Evolutionary conservation across 2,797 vertebrate species (phyloP).

Genomic region (Rachycentron canadum): DNA sequence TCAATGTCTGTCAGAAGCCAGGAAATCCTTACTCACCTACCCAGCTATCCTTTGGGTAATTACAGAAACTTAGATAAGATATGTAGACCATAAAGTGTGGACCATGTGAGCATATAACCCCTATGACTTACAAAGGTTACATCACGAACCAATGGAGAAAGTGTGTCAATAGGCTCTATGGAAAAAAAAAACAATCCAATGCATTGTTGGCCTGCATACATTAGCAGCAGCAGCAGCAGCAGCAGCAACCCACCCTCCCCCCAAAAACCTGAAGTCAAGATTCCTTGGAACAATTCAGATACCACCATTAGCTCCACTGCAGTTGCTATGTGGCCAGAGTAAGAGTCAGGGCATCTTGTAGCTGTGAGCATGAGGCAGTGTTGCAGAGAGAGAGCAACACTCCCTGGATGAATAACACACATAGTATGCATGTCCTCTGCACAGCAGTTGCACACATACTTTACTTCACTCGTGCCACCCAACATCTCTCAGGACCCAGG

Average conservation of each 20-base stretch:
- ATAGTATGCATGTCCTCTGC: conserved; percentile 16
- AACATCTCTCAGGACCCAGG: conserved; percentile 33
- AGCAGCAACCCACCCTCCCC: neutral
- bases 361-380: conserved; percentile 20
- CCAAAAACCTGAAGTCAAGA: neutral
- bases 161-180: neutral
- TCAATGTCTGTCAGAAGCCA: neutral
- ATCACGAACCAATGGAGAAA: no score
- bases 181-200: neutral
- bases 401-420: conserved; percentile 30
- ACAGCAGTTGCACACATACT: conserved; percentile 10
- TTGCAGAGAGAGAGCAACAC: conserved; percentile 17
- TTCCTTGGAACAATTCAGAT: conserved; percentile 19
- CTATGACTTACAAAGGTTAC: neutral
- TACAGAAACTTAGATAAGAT: neutral
- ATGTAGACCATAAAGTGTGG: neutral
- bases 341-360: conserved; percentile 19
- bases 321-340: neutral
- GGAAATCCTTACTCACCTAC: neutral
- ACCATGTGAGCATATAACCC: neutral
- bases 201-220: neutral
- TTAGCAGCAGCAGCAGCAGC: neutral
- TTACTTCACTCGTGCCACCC: conserved; percentile 36
- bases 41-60: neutral
- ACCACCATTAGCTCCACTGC: conserved; percentile 26